Evolutionary conservation across 2,797 vertebrate genomes (phyloP), one percentile per base, ranked within the genome.

Genomic region (Enteromius treurensis): DNA sequence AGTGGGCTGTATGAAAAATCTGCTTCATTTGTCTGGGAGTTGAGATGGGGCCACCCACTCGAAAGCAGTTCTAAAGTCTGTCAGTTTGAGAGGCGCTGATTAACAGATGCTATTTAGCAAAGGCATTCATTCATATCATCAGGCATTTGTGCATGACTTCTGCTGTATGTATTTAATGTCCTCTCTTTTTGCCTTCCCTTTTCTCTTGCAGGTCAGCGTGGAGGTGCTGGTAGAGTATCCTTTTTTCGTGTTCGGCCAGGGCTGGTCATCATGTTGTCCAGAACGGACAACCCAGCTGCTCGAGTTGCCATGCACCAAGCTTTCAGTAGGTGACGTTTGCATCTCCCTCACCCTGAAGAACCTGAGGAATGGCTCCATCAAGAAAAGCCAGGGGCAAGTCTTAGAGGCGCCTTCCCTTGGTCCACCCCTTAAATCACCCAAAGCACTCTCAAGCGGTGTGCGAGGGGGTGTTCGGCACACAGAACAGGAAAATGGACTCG

Each of bases 161-260:
- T 84, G 34, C 40, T 60, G 26, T n/a, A 58, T 80, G 62, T 32
- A 78, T n/a, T 78, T 51, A 68, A 17, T 68, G 40, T 69, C 49
- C 19, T 76, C 11, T 79, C 40, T 32, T 29, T n/a, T 55, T 40
- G n/a, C 47, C 23, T 55, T 71, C 23, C 11, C 55, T 49, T 79
- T 53, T 45, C 42, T 67, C 65, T 74, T 40, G 60, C 91, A 99
- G 98, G 98, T 99, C 93, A 97, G 96, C 83, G 97, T 99, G 89
- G 98, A 99, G 91, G 98, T 99, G 82, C 93, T 98, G 94, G 94
- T 97, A 90, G 98, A 99, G 94, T 98, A 99, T 86, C 98, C 98
- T 84, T 99, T 99, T 95, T 99, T 99, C 89, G 98, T 99, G 91
- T 99, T 99, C 84, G 98, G 98, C 92, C 97, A 99, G 93, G 98